Percentiles rank a stretch among this genome's conserved stretches.
Conservation (phyloP, 2,888 invertebrate genomes). For the Plebejus melissa region DNA sequence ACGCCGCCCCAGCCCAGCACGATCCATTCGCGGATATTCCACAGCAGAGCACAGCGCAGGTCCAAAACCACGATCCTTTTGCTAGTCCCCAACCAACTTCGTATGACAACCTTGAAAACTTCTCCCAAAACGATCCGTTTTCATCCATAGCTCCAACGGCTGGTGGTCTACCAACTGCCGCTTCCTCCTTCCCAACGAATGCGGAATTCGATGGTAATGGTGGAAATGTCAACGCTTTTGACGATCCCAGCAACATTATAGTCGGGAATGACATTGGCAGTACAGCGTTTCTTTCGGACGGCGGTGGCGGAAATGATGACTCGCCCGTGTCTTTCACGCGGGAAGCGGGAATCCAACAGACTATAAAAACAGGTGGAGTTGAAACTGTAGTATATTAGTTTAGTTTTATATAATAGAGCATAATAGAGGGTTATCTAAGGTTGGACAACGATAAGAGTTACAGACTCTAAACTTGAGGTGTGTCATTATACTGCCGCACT, state of each 20-base stretch:
- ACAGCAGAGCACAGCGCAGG: constrained; percentile 49
- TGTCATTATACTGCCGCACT: background rate
- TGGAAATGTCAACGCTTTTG: constrained; percentile 45
- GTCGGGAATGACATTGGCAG: constrained; percentile 47
- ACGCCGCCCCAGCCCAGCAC: constrained; percentile 48
- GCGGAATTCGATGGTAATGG: constrained; percentile 38
- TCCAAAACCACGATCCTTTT: constrained; percentile 50
- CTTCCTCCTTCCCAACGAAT: constrained; percentile 46
- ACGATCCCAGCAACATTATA: constrained; percentile 49
- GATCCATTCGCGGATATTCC: constrained; percentile 52
- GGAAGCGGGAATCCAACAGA: constrained; percentile 62
- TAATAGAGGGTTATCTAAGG: background rate
- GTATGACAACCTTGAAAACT: constrained; percentile 48
- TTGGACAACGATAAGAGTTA: background rate
- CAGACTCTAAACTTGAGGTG: background rate
- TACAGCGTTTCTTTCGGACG: constrained; percentile 45
- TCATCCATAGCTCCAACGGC: constrained; percentile 46
- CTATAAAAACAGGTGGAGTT: constrained; percentile 58
- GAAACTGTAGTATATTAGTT: constrained; percentile 59
- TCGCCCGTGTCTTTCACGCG: constrained; percentile 58
- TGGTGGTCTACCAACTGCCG: constrained; percentile 42
- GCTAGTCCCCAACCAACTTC: constrained; percentile 49
- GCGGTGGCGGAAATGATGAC: constrained; percentile 44
- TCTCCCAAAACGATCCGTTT: constrained; percentile 49
- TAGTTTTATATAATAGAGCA: background rate